A percentile compares a stretch with the other conserved stretches of the same genome.
phyloP scores from a whole-genome alignment of 2,113 vertebrate species.

The Neofelis nebulosa region DNA sequence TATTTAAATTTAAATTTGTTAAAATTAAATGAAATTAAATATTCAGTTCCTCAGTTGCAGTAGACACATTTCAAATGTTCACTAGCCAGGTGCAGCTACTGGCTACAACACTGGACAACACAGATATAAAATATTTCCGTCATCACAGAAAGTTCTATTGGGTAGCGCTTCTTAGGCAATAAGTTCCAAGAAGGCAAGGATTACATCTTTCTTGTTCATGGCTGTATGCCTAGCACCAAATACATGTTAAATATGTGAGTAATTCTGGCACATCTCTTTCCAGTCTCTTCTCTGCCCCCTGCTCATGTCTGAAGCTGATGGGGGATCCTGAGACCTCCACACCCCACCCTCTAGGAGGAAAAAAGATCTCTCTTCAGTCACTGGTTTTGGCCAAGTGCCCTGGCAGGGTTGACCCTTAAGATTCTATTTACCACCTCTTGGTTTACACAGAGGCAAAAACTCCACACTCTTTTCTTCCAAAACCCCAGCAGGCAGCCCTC shows the following conservation, averaged over 20 bases:
- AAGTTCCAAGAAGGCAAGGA: neutral
- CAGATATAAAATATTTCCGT: neutral
- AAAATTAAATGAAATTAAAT: slow-evolving; percentile 38
- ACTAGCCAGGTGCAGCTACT: neutral
- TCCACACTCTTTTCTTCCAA: neutral
- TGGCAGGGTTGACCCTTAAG: neutral
- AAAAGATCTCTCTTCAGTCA: neutral
- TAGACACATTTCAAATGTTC: neutral
- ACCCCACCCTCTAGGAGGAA: neutral
- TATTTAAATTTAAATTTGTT: slow-evolving; percentile 30
- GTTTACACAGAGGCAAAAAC: neutral
- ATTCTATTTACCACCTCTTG: neutral
- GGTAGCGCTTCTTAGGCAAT: neutral
- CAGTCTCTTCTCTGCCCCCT: neutral
- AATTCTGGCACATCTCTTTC: neutral
- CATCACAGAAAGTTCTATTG: neutral
- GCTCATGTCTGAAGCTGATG: slow-evolving; percentile 11
- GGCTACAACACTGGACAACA: neutral
- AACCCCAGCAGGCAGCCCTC: slow-evolving; percentile 53
- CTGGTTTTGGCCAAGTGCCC: neutral
- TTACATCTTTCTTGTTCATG: neutral
- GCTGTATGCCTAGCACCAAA: neutral
- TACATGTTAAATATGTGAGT: neutral
- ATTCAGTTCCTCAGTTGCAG: neutral
- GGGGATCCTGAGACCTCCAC: neutral